Base-by-base conservation (phyloP, 2,113 vertebrate genomes). In the Uria aalge region DNA sequence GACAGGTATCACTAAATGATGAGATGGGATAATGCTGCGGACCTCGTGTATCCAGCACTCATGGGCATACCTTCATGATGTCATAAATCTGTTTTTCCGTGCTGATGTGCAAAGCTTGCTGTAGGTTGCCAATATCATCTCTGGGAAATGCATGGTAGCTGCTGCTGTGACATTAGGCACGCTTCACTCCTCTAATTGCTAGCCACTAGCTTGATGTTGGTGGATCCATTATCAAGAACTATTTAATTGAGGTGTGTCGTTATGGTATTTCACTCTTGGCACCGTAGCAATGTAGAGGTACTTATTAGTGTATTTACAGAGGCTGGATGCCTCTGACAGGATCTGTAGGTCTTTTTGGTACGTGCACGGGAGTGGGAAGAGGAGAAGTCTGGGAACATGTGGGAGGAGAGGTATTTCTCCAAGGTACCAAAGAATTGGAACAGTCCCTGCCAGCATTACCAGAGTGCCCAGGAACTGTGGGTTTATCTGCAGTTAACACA, bases 221-320 rank as follows among this genome's bases (percentile, higher is more conserved):
- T 78, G 62, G 24, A 72, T 60, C 41, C 23, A 59, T 92, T 90
- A 86, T 81, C 48, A 48, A 89, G 66, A 81, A 9, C 55, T 90
- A 26, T 45, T 74, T 94, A 66, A 55, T 5, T 78, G 30, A 89
- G 40, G 34, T 48, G 63, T 83, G 41, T 92, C 23, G 1, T 95
- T 69, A 45, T 27, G 64, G n/a, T 80, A 29, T 92, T 92, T 91
- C 60, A 62, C 59, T 73, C 13, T 56, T 85, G 80, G 60, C 43
- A 82, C 36, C 1, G 1, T 52, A 64, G 53, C 43, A 26, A 15
- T n/a, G 11, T 19, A 67, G 47, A 96, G 74, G 55, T 95, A 62
- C 64, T 95, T 91, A 89, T 36, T 94, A 95, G 20, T 60, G 9
- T 85, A 22, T 57, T 94, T 88, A 63, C 53, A 84, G 79, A 59